Evolutionary conservation across 1,140 invertebrate genomes (phyloP), one percentile per base, ranked within the genome.

Genomic region (Drosophila trapezifrons): DNA sequence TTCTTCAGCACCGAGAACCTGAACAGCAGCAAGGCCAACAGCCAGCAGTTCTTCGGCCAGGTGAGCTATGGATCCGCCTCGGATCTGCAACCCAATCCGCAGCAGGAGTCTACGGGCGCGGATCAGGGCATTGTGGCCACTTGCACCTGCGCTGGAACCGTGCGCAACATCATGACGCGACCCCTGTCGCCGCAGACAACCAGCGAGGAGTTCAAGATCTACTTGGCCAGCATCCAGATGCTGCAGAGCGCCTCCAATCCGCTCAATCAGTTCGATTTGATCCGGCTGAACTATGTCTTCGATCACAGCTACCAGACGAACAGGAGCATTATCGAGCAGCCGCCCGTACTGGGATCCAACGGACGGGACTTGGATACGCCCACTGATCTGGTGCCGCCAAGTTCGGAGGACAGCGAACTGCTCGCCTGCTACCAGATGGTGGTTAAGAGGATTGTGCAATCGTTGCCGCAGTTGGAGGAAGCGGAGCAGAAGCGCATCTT

Each of bases 401-500:
- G 81, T 22, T 87, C 89, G 0, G 91, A 91, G 55, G 91, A 91
- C 27, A 87, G 84, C 20, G 90, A 91, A 65, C 52, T 91, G 25
- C 38, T 80, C 6, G 70, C 80, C 35, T 67, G 75, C 17, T 91
- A 91, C 43, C 64, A 83, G 43, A 17, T 65, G 4, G 82, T 90
- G 18, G 84, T 91, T 0, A 54, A 80, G 9, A 60, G 78, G 8
- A 90, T 90, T 13, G 62, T 71, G 6, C 78, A 79, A 12, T 45
- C 82, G 1, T 10, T 78, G 20, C 75, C 85, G 0, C 65, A 76
- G 10, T 60, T 80, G 32, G 75, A 83, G 29, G 89, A 83, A 10
- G 92, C 93, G 62, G 94, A 94, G 67, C 93, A 96, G 78, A 94
- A 96, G 66, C 93, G 93, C 45, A 94, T 97, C 73, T 93, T 98